Base-by-base conservation (phyloP, 2,797 vertebrate species). In the Phalanger gymnotis region DNA sequence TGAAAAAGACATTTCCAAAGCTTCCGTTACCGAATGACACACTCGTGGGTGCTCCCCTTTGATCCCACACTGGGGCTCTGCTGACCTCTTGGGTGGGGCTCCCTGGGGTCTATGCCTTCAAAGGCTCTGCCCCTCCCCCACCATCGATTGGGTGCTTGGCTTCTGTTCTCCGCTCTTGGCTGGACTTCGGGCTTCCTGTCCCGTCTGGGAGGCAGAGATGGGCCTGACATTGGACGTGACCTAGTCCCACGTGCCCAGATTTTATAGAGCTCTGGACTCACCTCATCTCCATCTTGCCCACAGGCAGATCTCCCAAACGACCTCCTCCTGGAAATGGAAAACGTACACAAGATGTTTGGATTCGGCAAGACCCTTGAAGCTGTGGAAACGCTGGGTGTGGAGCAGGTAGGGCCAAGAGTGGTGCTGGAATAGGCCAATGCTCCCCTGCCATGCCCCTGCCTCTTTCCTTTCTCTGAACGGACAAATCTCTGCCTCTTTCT, bases 301-400 rank as follows among this genome's bases (percentile, higher is more conserved):
- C 56, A 98, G 98, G 93, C 97, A 4, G 97, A 97, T n/a, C 96
- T 98, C 90, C 98, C 98, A 4, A 98, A 98, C 28, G 98, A 98
- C 53, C 93, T 98, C 27, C 87, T 94, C 1, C 94, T 98, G 95
- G 98, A 99, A 92, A 95, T 98, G 81, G 98, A 98, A 47, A 90
- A 98, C 0, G 98, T 99, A 90, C 98, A 99, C 97, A 99, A 98
- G 96, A 98, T 99, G 92, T 98, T 99, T 0, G 98, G 98, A 0
- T n/a, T 98, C 3, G 98, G 97, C 94, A 97, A 98, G 4, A 98
- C 98, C 12, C 96, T 97, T 0, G 90, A 90, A 92, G 73, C 97
- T 6, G 93, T 96, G 91, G 97, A 97, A 66, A 98, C 97, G 4
- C 94, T 97, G 90, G 97, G 97, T 55, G 96, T 96, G 53, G 11